Evolutionary conservation across 2,113 vertebrate genomes (phyloP).

Genomic region (Spizaetus ornatus): DNA sequence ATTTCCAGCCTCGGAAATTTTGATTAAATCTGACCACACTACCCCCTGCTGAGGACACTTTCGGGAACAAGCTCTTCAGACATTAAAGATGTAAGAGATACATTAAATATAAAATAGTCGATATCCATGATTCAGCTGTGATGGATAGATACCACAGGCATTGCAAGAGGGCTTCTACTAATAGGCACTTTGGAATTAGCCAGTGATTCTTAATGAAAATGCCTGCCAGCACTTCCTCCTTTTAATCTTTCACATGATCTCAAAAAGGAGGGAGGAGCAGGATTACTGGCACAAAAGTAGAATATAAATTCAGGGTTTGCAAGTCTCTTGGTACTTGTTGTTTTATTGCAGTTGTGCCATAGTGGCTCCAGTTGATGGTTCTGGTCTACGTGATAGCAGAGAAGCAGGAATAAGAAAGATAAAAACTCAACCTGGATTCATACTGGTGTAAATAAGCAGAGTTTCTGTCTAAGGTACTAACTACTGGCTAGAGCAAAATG

Average conservation of each 20-base stretch:
- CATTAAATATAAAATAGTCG: conserved; percentile 10
- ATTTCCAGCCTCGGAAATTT: conserved; percentile 15
- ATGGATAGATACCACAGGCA: background rate
- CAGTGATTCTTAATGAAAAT: background rate
- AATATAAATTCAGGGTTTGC: background rate
- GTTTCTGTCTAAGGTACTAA: background rate
- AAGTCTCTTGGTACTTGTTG: background rate
- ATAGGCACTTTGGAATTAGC: background rate
- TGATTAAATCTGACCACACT: background rate
- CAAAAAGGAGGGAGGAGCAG: background rate
- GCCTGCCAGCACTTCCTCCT: background rate
- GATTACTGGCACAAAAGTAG: background rate
- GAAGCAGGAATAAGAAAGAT: background rate
- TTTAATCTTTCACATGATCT: background rate
- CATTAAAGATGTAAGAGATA: conserved; percentile 46
- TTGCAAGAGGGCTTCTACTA: background rate
- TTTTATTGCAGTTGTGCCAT: background rate
- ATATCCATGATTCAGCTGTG: background rate
- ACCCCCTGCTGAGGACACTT: conserved; percentile 24
- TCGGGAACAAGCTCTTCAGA: conserved; percentile 20
- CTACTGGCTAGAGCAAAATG: background rate
- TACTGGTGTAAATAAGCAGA: background rate
- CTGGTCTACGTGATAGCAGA: background rate
- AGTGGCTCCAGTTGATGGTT: background rate
- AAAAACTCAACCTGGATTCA: background rate